phyloP scores from a whole-genome alignment of 2,797 vertebrate species.

The Nyctibius grandis region DNA sequence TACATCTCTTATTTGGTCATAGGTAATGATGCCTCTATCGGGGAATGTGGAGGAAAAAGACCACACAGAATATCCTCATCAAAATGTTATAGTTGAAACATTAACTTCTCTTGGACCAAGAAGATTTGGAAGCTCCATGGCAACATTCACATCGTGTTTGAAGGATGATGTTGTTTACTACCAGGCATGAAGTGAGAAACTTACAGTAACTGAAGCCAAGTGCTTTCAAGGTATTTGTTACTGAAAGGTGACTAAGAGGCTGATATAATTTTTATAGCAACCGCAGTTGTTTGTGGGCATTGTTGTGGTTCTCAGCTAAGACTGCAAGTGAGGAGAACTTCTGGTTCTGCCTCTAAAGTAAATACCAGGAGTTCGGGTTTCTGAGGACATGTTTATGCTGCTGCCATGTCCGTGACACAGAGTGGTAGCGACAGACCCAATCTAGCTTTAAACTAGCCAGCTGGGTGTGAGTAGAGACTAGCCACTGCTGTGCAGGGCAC shows the following conservation, averaged over 20 bases:
- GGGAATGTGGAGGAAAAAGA: slow-evolving; percentile 13
- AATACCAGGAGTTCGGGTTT: not conserved
- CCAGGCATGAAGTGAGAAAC: slow-evolving; percentile 40
- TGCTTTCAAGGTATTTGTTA: slow-evolving; percentile 53
- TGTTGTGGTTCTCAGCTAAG: slow-evolving; percentile 47
- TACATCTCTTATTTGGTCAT: slow-evolving; percentile 51
- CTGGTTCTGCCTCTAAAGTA: not conserved
- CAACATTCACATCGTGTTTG: slow-evolving; percentile 37
- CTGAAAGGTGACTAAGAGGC: slow-evolving; percentile 36
- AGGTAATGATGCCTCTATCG: slow-evolving; percentile 46
- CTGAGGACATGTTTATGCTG: not conserved
- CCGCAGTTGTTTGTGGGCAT: slow-evolving; percentile 29
- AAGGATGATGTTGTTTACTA: slow-evolving; percentile 58
- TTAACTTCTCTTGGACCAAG: not conserved
- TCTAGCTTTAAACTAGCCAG: not conserved
- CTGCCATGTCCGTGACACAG: not conserved
- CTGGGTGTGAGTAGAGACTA: not conserved
- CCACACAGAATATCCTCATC: not conserved
- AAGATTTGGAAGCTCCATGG: slow-evolving; percentile 40
- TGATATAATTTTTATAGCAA: slow-evolving; percentile 28
- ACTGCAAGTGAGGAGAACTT: slow-evolving; percentile 13
- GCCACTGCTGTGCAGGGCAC: not conserved
- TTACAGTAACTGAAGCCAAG: slow-evolving; percentile 39
- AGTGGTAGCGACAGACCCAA: not conserved
- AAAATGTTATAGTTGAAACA: not conserved